Conservation (phyloP, 2,113 vertebrate genomes). For the Hoplias malabaricus region DNA sequence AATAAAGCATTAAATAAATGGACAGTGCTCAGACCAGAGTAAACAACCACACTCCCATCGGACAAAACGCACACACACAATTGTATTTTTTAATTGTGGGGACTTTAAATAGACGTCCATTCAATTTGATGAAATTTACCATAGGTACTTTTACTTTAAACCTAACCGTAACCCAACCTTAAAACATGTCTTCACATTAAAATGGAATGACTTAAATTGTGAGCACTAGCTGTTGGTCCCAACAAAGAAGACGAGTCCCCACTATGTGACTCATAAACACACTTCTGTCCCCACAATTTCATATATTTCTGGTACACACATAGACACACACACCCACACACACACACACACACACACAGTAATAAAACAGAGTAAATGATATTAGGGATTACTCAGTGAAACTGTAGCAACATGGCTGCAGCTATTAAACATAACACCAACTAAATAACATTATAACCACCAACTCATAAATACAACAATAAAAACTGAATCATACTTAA, state of each 20-base stretch:
- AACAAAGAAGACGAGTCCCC: too few species aligned
- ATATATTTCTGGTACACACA: neutral
- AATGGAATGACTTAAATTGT: too few species aligned
- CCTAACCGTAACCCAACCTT: too few species aligned
- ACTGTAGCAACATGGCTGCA: neutral
- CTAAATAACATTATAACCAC: neutral
- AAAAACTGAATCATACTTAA: too few species aligned
- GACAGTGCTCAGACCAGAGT: neutral
- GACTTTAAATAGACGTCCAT: too few species aligned
- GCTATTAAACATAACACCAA: neutral
- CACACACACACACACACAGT: neutral
- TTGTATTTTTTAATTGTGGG: too few species aligned
- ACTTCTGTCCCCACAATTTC: neutral
- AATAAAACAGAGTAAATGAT: neutral
- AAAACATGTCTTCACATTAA: too few species aligned
- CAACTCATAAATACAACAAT: neutral
- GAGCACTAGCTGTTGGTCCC: too few species aligned
- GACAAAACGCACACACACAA: constrained; percentile 10
- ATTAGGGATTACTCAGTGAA: neutral
- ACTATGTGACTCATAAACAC: too few species aligned
- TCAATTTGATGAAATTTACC: too few species aligned
- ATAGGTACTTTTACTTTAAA: too few species aligned
- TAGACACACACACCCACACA: neutral
- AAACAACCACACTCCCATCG: neutral
- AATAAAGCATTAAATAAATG: neutral